These are phyloP conservation scores for Nansenia antarctica DNA, from an alignment of 2,113 vertebrate genomes.

Conservation along the genomic window DNA sequence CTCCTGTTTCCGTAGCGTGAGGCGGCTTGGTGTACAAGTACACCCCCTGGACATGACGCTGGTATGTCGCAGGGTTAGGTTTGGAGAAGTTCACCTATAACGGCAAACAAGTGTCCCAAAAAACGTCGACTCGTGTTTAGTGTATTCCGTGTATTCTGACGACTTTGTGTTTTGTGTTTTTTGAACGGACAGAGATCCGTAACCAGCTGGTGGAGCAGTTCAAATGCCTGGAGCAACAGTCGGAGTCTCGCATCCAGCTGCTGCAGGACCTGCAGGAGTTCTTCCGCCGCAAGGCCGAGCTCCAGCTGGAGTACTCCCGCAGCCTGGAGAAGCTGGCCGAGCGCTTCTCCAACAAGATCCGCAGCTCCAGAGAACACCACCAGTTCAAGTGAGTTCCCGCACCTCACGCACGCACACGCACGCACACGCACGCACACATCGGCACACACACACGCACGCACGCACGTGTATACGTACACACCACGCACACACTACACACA, in stretches of 20 bases:
- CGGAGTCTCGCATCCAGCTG: constrained; percentile 94
- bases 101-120: too few species aligned
- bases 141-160: too few species aligned
- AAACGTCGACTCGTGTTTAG: too few species aligned
- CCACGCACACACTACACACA: too few species aligned
- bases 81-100: too few species aligned
- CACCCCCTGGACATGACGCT: too few species aligned
- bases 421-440: background rate
- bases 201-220: constrained; percentile 97
- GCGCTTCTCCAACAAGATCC: constrained; percentile 96
- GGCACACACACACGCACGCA: too few species aligned
- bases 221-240: constrained; percentile 98
- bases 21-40: too few species aligned
- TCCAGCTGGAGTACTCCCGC: constrained; percentile 95
- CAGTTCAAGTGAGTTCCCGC: constrained; percentile 89
- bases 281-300: constrained; percentile 96
- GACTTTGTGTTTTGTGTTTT: constrained; percentile 26
- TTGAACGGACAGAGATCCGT: constrained; percentile 87
- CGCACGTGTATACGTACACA: too few species aligned
- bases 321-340: constrained; percentile 97
- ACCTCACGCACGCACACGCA: background rate
- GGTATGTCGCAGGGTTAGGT: too few species aligned
- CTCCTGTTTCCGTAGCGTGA: too few species aligned
- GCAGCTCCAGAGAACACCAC: constrained; percentile 92
- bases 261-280: constrained; percentile 99